Evolutionary conservation across 2,797 vertebrate genomes (phyloP).

Genomic region (Carduelis carduelis): DNA sequence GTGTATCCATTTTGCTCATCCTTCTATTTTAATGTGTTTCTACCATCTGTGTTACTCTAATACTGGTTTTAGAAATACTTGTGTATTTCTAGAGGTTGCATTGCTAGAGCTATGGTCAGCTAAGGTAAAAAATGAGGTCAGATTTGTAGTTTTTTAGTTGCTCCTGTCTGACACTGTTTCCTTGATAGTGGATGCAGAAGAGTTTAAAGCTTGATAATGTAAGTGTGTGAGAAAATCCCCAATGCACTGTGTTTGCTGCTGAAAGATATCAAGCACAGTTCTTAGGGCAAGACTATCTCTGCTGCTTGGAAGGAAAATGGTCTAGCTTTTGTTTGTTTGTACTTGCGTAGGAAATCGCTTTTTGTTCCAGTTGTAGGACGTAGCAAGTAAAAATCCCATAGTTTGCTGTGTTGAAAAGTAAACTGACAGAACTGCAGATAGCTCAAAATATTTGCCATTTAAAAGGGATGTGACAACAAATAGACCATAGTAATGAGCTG

Average conservation of each 20-base stretch:
- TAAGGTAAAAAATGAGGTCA: background rate
- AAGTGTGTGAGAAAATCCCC: background rate
- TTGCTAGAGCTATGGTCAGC: background rate
- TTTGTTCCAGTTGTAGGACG: background rate
- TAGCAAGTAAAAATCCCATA: background rate
- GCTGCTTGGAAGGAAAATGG: background rate
- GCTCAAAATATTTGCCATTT: constrained; percentile 14
- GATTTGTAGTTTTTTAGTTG: background rate
- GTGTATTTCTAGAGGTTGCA: background rate
- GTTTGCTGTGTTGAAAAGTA: background rate
- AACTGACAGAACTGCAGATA: background rate
- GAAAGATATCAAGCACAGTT: background rate
- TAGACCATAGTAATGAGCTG: background rate
- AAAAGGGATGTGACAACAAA: background rate
- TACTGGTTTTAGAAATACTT: background rate
- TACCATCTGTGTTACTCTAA: background rate
- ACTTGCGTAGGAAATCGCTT: background rate
- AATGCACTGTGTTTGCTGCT: background rate
- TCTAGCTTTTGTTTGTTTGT: constrained; percentile 5
- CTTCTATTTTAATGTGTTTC: background rate
- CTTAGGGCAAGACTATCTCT: background rate
- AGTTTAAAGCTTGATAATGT: background rate
- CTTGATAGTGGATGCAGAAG: background rate
- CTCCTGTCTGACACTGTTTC: background rate
- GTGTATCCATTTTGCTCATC: background rate